Conservation (phyloP, 2,113 vertebrate species). For the Antigone vipio region DNA sequence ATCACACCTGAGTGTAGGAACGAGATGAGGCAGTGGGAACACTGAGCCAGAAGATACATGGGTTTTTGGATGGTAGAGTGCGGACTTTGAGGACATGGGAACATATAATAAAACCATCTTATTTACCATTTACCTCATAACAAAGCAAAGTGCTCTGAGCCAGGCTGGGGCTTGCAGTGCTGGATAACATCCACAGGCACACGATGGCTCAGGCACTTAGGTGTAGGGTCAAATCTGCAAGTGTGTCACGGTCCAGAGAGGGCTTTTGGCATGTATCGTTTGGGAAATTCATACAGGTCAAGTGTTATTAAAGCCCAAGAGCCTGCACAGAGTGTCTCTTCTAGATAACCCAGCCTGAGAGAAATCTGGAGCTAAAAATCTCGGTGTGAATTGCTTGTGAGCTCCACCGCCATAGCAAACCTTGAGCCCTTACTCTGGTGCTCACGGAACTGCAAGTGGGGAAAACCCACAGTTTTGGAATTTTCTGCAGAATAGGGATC, state of each 20-base stretch:
- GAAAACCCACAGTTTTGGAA: background rate
- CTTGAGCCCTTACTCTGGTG: fast-evolving
- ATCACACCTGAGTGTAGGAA: background rate
- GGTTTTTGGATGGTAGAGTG: background rate
- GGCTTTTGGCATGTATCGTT: background rate
- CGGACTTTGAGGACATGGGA: background rate
- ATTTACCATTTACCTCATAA: background rate
- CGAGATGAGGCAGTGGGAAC: background rate
- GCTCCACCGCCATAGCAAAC: background rate
- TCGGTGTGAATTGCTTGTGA: background rate
- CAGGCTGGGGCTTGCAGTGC: background rate
- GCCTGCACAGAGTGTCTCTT: background rate
- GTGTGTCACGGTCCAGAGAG: background rate
- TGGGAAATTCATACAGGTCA: background rate
- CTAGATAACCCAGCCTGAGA: background rate
- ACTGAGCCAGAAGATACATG: background rate
- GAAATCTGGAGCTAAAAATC: background rate
- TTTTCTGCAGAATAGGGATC: background rate
- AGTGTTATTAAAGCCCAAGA: background rate
- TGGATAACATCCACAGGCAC: background rate
- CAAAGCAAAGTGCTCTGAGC: background rate
- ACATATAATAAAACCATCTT: background rate
- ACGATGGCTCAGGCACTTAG: background rate
- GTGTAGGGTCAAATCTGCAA: background rate
- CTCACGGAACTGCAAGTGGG: background rate